Conservation (phyloP, 1,140 invertebrate species). For the Plodia interpunctella region DNA sequence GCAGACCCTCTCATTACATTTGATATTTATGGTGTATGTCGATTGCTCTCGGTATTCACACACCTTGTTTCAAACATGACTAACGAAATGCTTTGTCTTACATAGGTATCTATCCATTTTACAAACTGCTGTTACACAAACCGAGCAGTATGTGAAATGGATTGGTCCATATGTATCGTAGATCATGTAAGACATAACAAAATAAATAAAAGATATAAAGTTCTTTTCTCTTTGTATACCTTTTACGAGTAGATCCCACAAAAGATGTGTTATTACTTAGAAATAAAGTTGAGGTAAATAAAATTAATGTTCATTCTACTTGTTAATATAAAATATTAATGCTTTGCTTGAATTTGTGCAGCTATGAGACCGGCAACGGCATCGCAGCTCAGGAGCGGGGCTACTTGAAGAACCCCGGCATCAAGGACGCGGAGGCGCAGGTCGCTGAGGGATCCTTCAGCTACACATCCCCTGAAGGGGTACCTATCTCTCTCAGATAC, state of each 20-base stretch:
- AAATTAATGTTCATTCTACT: too few species aligned
- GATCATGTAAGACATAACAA: too few species aligned
- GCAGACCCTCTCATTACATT: constrained; percentile 39
- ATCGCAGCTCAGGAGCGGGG: constrained; percentile 82
- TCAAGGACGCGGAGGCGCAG: constrained; percentile 79
- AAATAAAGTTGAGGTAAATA: too few species aligned
- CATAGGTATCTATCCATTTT: background rate
- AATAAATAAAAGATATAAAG: too few species aligned
- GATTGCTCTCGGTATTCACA: constrained; percentile 10
- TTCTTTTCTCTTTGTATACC: too few species aligned
- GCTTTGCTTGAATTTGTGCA: constrained; percentile 40
- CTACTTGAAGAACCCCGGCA: constrained; percentile 81
- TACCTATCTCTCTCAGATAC: constrained; percentile 80
- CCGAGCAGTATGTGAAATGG: too few species aligned
- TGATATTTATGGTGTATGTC: constrained; percentile 32
- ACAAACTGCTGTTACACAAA: too few species aligned
- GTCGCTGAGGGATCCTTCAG: constrained; percentile 79
- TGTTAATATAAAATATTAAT: too few species aligned
- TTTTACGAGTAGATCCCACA: too few species aligned
- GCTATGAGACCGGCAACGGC: constrained; percentile 83
- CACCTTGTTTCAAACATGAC: constrained; percentile 8
- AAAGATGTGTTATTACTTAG: too few species aligned
- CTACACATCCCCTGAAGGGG: constrained; percentile 82
- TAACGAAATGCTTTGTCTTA: background rate
- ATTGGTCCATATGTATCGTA: too few species aligned